Percentiles rank a stretch among this genome's conserved stretches.
phyloP scores from a whole-genome alignment of 2,113 vertebrate genomes.

The Xiphophorus hellerii region DNA sequence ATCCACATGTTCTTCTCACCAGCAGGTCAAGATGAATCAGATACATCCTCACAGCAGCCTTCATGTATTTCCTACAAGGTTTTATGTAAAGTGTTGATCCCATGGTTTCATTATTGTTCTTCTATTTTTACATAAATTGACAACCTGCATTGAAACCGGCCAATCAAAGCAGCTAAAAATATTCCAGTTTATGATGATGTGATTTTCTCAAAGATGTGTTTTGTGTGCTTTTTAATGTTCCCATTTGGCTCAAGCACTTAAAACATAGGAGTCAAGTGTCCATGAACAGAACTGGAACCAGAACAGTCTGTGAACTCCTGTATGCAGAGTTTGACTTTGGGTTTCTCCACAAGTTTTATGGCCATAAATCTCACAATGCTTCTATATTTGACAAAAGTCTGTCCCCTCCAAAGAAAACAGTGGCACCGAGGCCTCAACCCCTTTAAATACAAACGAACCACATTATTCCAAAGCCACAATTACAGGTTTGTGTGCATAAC shows the following conservation, averaged over 20 bases:
- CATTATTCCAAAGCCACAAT: constrained; percentile 79
- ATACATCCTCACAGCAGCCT: neutral
- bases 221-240: constrained; percentile 16
- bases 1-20: too few relatives aligned
- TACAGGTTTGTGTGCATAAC: constrained; percentile 72
- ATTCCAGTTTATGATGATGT: constrained; percentile 52
- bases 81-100: constrained; percentile 23
- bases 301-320: constrained; percentile 39
- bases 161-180: constrained; percentile 39
- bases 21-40: neutral
- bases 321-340: constrained; percentile 56
- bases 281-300: constrained; percentile 51
- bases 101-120: constrained; percentile 28
- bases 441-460: constrained; percentile 74
- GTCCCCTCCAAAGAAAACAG: constrained; percentile 78
- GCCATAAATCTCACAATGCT: constrained; percentile 70
- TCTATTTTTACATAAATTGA: constrained; percentile 58
- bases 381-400: constrained; percentile 74
- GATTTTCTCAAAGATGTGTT: constrained; percentile 61
- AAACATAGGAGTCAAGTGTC: constrained; percentile 17
- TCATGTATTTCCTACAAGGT: neutral
- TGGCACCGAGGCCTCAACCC: constrained; percentile 65
- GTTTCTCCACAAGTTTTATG: constrained; percentile 59
- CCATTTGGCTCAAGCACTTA: too few relatives aligned
- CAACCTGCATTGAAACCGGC: constrained; percentile 28